Conservation (phyloP, 2,888 invertebrate species). For the Tinea semifulvella region DNA sequence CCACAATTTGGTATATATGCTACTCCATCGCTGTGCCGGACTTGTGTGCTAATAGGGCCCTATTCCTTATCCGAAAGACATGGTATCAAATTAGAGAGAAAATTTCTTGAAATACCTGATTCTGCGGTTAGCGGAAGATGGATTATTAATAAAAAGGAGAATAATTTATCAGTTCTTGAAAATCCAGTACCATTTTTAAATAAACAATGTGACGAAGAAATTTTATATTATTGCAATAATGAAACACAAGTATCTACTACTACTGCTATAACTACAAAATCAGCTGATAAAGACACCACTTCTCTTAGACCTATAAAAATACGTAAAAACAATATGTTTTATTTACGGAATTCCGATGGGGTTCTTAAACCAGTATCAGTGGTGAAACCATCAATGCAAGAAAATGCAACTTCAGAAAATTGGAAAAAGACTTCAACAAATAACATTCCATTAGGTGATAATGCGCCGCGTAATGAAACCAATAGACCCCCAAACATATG, state of each 20-base stretch:
- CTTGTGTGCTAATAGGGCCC: conserved; percentile 51
- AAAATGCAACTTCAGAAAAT: background rate
- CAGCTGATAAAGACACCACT: too few species aligned
- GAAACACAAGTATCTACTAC: too few species aligned
- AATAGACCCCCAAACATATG: too few species aligned
- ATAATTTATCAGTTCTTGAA: conserved; percentile 45
- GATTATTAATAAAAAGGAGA: conserved; percentile 46
- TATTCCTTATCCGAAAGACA: conserved; percentile 45
- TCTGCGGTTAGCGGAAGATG: conserved; percentile 43
- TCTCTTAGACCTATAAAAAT: background rate
- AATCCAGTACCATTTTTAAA: conserved; percentile 43
- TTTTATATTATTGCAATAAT: too few species aligned
- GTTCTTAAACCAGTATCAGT: background rate
- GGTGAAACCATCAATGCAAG: background rate
- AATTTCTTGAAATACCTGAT: conserved; percentile 18
- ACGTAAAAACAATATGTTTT: background rate
- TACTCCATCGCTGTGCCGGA: conserved; percentile 37
- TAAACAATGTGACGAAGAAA: too few species aligned
- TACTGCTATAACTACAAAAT: too few species aligned
- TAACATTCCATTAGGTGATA: background rate
- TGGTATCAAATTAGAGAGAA: conserved; percentile 51
- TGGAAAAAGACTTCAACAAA: background rate
- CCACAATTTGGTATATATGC: conserved; percentile 57
- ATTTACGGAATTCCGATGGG: background rate
- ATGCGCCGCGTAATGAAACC: too few species aligned